These are phyloP conservation scores for Camelus bactrianus DNA, from an alignment of 2,113 vertebrate genomes.

Conservation along the genomic window DNA sequence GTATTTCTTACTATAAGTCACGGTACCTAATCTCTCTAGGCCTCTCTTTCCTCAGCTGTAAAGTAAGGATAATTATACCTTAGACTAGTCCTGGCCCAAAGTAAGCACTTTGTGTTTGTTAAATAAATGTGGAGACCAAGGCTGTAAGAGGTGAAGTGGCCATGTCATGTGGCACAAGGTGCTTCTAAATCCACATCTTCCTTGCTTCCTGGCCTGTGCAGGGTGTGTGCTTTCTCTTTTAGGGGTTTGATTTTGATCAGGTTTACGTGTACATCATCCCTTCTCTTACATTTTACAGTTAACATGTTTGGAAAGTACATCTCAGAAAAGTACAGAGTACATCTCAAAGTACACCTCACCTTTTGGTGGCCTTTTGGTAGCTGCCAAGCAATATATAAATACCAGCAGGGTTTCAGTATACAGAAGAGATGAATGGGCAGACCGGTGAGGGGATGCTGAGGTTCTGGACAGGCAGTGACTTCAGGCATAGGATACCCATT, in stretches of 20 bases:
- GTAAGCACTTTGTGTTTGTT: background rate
- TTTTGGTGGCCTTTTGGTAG: background rate
- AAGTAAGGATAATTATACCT: background rate
- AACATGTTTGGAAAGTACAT: background rate
- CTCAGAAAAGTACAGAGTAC: background rate
- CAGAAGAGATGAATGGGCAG: background rate
- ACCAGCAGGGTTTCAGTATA: background rate
- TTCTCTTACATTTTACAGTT: background rate
- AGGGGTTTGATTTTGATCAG: background rate
- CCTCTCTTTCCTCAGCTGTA: background rate
- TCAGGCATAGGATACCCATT: background rate
- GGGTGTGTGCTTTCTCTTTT: background rate
- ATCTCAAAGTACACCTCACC: background rate
- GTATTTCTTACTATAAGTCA: background rate
- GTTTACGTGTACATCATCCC: background rate
- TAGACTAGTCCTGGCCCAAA: background rate
- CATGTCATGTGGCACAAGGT: fast-evolving
- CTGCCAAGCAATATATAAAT: background rate
- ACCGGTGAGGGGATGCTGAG: fast-evolving
- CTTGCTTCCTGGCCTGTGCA: background rate
- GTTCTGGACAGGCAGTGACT: background rate
- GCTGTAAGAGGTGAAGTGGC: background rate
- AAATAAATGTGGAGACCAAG: background rate
- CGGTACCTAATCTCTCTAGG: background rate
- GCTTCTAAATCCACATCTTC: background rate